phyloP scores from a whole-genome alignment of 1,140 invertebrate species.

The Microvelia longipes region DNA sequence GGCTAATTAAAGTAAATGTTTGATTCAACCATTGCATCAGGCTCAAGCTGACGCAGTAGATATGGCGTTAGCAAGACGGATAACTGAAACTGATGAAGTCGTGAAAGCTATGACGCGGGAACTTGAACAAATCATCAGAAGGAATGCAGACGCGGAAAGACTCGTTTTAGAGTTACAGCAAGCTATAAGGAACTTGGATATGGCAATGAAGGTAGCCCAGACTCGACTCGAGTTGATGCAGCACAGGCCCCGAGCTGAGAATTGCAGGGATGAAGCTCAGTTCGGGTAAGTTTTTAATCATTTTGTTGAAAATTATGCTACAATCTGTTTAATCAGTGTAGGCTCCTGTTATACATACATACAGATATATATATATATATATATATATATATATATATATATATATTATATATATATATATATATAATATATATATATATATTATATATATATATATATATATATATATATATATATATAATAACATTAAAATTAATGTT shows the following conservation, averaged over 20 bases:
- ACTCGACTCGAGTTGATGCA: constrained; percentile 54
- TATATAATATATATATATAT: neutral
- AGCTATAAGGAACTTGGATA: constrained; percentile 45
- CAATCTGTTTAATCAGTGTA: neutral
- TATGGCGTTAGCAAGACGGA: constrained; percentile 41
- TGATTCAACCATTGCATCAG: too few species aligned
- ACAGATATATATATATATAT: too few species aligned
- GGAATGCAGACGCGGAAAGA: constrained; percentile 51
- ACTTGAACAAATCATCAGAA: constrained; percentile 42
- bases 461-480: too few species aligned
- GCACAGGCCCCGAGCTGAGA: constrained; percentile 48
- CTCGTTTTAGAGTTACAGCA: constrained; percentile 43
- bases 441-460: too few species aligned
- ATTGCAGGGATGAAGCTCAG: constrained; percentile 50
- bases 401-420: neutral
- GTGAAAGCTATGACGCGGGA: constrained; percentile 47
- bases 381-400: neutral
- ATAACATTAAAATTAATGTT: too few species aligned
- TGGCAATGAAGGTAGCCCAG: constrained; percentile 58
- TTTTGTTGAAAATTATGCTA: neutral
- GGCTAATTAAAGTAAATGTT: too few species aligned
- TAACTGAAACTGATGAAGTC: constrained; percentile 45
- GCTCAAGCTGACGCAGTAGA: constrained; percentile 56
- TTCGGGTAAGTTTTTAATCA: constrained; percentile 35
- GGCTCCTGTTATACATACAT: too few species aligned